phyloP scores from a whole-genome alignment of 2,113 vertebrate genomes.

The Psilopogon haemacephalus region DNA sequence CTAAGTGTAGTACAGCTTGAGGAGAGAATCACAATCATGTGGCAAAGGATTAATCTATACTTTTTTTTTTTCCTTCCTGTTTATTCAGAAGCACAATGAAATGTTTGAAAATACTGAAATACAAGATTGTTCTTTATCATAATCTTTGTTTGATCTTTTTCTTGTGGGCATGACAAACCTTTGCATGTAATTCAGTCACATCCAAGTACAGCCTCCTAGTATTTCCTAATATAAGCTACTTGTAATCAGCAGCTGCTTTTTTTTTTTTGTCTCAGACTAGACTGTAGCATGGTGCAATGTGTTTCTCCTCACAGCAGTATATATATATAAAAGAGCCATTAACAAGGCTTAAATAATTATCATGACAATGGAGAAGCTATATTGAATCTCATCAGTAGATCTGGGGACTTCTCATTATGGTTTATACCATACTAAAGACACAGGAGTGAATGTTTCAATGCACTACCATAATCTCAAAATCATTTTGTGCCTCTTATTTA shows the following conservation, averaged over 20 bases:
- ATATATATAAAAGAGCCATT: not conserved
- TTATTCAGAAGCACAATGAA: not conserved
- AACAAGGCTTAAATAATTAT: not conserved
- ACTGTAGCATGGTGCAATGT: not conserved
- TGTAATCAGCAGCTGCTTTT: not conserved
- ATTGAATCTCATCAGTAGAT: not conserved
- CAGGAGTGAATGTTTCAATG: not conserved
- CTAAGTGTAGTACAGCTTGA: not conserved
- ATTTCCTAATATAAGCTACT: not conserved
- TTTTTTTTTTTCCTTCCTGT: not conserved
- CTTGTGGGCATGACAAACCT: not conserved
- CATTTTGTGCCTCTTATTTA: not conserved
- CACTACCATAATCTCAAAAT: not conserved
- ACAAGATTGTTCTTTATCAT: not conserved
- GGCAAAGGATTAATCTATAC: not conserved
- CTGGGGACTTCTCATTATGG: not conserved
- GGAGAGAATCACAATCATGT: not conserved
- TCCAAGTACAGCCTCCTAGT: not conserved
- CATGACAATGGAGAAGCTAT: not conserved
- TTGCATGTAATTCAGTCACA: not conserved
- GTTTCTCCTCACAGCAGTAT: not conserved
- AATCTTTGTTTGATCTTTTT: not conserved
- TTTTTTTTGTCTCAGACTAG: not conserved
- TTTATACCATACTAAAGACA: not conserved
- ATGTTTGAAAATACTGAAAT: not conserved